Evolutionary conservation across 2,888 invertebrate species (phyloP), one percentile per base, ranked within the genome.

Genomic region (Thera obeliscata): DNA sequence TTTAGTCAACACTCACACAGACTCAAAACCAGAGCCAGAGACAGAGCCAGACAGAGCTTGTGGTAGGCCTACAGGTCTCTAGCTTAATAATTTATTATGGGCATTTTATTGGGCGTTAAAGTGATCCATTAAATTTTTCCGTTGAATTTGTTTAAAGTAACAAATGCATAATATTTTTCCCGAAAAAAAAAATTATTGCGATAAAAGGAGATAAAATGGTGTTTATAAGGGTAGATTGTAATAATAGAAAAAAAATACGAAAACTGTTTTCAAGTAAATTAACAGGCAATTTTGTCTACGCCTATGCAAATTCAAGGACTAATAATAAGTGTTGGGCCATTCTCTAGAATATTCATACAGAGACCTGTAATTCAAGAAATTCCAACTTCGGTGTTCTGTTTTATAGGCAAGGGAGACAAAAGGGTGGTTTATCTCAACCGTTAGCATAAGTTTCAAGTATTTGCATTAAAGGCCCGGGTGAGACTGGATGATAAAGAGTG

Each of bases 401-500:
- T 74, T 74, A 75, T 71, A 55, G 70, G 71, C 71, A 67, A 76
- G 69, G 73, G 75, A 78, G 74, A 81, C 84, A 88, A 87, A 84
- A 75, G 74, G 74, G 71, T 63, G 68, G 65, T 77, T 76, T 75
- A 74, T 74, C 65, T 75, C 66, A 56, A 67, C 66, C 64, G 75
- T 74, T 75, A 76, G 73, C 71, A 70, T 75, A 80, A 81, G 79
- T 81, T 79, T 71, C 71, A 78, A 81, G 78, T 79, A 82, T 88
- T 87, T 89, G 88, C 87, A 89, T 89, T 82, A 82, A 87, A 80
- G 83, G 82, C 80, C 73, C 70, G 76, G 76, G 73, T 76, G 78
- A 81, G 79, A 79, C 76, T 81, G 78, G 74, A 80, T 81, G 78
- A 78, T 81, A 81, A 81, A 82, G 82, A 83, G 79, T 81, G 80